Base-by-base conservation (phyloP, 2,888 invertebrate species). In the Drosophila vallismaia region DNA sequence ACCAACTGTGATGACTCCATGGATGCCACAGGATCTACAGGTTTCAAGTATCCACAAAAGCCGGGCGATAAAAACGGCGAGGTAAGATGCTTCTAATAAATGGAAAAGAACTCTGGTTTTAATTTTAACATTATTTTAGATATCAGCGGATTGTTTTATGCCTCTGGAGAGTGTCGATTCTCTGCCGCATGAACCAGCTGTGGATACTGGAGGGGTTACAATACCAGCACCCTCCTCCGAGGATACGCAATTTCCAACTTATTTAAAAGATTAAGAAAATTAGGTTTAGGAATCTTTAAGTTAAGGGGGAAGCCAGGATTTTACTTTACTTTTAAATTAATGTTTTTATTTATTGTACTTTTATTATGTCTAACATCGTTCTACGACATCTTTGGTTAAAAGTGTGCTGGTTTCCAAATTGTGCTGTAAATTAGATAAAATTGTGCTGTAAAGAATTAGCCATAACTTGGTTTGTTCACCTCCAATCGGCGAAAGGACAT, bases 191-290 rank as follows among this genome's bases (percentile, higher is more conserved):
- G 90, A 91, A 19, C 90, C 89, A 1, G 84, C 90, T 19, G 79
- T 91, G 3, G 91, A 91, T 49, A 91, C 90, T 1, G 91, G 91
- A 10, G 91, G 91, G 3, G 91, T 91, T 0, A 91, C 91, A 3
- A 91, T 91, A 76, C 91, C 91, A 1, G 91, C 90, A 7, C 89
- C 89, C 31, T 89, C 89, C 44, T 89, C 91, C 0, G 91, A 91
- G 56, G 91, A 91, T 48, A 90, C 91, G 7, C 91, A 91, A 62
- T 91, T 91, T 75, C 91, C 91, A 10, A 89, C 86, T 1, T 89
- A 85, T 74, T 83, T 89, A 45, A 87, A 80, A 62, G 81, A 79
- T 57, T 88, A 59, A 14, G 26, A 38, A 3, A 19, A 12, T 8
- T 19, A 19, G 19, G 19, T 19, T 19, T 8, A n/a, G 9, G 1